Percentiles rank a stretch among this genome's conserved stretches.
Evolutionary conservation across 2,113 vertebrate genomes (phyloP).

Genomic region (Phyllopteryx taeniolatus): DNA sequence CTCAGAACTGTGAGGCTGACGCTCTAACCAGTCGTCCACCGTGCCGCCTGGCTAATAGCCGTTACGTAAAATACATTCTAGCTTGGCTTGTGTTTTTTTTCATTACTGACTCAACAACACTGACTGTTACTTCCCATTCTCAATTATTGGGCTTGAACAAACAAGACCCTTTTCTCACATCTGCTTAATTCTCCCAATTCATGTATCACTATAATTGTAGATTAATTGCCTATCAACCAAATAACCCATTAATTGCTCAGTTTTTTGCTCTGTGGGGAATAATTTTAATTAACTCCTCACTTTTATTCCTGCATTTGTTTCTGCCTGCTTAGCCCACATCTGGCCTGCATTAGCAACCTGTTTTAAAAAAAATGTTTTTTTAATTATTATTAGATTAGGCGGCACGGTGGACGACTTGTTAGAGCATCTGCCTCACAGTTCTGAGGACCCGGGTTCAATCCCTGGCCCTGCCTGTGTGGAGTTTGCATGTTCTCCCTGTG

Average conservation of each 20-base stretch:
- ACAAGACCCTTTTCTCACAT: not conserved
- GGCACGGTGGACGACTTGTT: too few relatives aligned
- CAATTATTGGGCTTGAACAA: conserved; percentile 1
- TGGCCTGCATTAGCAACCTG: not conserved
- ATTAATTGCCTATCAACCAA: not conserved
- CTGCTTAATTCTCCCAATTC: not conserved
- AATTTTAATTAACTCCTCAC: not conserved
- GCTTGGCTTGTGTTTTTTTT: not conserved
- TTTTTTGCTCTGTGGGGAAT: not conserved
- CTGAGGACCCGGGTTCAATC: too few relatives aligned
- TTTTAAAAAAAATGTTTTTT: too few relatives aligned
- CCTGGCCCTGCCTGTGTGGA: too few relatives aligned
- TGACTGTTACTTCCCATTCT: not conserved
- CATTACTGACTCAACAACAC: conserved; percentile 3
- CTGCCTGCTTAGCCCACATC: not conserved
- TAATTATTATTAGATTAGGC: not conserved
- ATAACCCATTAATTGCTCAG: conserved; percentile 2
- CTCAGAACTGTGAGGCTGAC: too few relatives aligned
- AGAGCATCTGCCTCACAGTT: too few relatives aligned
- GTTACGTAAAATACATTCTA: not conserved
- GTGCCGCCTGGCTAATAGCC: conserved; percentile 1
- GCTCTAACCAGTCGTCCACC: too few relatives aligned
- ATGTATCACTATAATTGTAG: not conserved
- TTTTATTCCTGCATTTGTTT: not conserved
- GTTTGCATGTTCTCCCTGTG: too few relatives aligned